Conservation (phyloP, 2,113 vertebrate genomes). For the Malurus melanocephalus region DNA sequence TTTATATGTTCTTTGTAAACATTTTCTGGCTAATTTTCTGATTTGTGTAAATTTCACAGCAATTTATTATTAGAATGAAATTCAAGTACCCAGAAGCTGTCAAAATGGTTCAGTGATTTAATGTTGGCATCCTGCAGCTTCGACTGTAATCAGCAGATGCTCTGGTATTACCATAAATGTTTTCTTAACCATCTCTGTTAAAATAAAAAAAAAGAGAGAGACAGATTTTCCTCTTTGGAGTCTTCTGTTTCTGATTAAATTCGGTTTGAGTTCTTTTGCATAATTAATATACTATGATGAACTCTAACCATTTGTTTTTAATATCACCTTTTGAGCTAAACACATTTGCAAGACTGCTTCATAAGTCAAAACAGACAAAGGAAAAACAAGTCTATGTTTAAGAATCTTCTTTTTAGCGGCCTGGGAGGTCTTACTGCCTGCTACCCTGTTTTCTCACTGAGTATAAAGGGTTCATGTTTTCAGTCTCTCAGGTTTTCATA, state of each 20-base stretch:
- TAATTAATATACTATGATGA: conserved; percentile 73
- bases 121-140: conserved; percentile 69
- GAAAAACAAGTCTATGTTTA: conserved; percentile 1
- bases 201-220: neutral
- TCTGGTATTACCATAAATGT: conserved; percentile 76
- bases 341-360: conserved; percentile 27
- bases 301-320: conserved; percentile 72
- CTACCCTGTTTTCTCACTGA: neutral
- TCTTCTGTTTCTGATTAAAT: conserved; percentile 71
- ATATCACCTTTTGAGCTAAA: conserved; percentile 64
- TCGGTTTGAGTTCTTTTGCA: conserved; percentile 67
- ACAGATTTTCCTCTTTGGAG: conserved; percentile 39
- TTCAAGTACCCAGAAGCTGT: conserved; percentile 69
- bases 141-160: conserved; percentile 78
- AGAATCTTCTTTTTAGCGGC: neutral
- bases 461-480: neutral
- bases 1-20: conserved; percentile 49
- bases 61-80: conserved; percentile 69
- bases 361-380: conserved; percentile 42
- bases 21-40: conserved; percentile 64
- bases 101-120: conserved; percentile 78
- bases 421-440: neutral
- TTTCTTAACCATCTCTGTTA: conserved; percentile 70
- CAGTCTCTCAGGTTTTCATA: neutral
- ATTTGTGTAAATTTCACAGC: conserved; percentile 68